Conservation (phyloP, 2,888 invertebrate species). For the Lasioglossum pauxillum region DNA sequence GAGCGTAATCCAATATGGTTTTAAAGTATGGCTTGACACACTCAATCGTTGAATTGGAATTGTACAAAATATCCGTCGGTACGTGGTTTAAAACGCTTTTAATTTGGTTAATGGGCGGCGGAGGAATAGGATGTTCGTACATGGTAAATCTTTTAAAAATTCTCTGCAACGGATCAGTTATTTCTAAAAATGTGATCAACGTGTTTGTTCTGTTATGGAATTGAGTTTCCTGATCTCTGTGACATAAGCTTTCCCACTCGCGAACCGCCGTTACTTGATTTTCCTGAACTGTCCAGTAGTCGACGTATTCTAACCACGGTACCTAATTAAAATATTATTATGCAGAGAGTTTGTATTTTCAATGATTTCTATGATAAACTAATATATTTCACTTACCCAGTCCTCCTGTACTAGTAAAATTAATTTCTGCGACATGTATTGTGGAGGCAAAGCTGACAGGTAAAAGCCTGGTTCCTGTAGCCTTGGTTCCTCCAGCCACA, state of each 20-base stretch:
- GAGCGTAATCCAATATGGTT: conserved; percentile 84
- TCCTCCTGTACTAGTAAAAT: conserved; percentile 87
- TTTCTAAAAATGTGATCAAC: conserved; percentile 67
- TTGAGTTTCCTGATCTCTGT: conserved; percentile 83
- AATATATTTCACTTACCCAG: conserved; percentile 81
- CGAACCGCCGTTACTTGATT: conserved; percentile 85
- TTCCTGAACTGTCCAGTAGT: conserved; percentile 86
- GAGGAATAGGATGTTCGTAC: conserved; percentile 87
- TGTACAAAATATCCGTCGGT: conserved; percentile 81
- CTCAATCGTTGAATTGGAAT: conserved; percentile 83
- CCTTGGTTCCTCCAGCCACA: conserved; percentile 93
- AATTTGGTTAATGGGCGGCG: conserved; percentile 86
- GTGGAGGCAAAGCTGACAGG: conserved; percentile 89
- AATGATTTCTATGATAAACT: not conserved
- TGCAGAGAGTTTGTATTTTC: conserved; percentile 17
- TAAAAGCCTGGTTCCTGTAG: conserved; percentile 89
- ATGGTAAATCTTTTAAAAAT: conserved; percentile 87
- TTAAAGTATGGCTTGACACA: conserved; percentile 85
- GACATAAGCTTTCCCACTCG: conserved; percentile 86
- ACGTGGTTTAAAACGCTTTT: conserved; percentile 84
- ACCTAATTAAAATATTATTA: conserved; percentile 77
- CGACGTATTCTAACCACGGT: conserved; percentile 90
- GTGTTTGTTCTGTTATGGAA: conserved; percentile 69
- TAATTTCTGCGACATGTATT: conserved; percentile 89
- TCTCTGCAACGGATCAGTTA: conserved; percentile 85